Evolutionary conservation across 2,113 vertebrate species (phyloP), one percentile per base, ranked within the genome.

Genomic region (Thryonomys swinderianus): DNA sequence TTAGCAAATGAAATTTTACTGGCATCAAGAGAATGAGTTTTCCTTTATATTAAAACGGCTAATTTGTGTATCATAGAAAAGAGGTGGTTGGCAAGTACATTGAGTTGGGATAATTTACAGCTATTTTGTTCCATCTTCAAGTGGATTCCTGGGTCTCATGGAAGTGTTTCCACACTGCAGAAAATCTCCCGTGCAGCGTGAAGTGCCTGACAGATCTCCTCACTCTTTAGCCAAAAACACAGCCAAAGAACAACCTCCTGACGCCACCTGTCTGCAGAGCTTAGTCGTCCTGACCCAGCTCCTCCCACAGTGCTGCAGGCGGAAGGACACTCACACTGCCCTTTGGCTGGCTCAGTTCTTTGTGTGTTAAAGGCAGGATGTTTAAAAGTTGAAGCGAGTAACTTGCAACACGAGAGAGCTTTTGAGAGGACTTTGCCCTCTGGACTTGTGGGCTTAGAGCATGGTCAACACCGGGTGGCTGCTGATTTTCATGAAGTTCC

Each of bases 321-420:
- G 40, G 17, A 81, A 87, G 48, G 80, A 93, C 80, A 92, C 37
- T 69, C 87, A 73, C 84, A 16, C 53, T 71, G 55, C 73, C 62
- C 27, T 27, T 48, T 42, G 78, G 61, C 42, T 69, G 51, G 76
- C 16, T 85, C 53, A 53, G 7, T 30, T 80, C 93, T 91, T 87
- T 62, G 86, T 76, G 73, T 91, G 81, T 62, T 42, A 91, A 94
- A 40, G 78, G 61, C 71, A 82, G 79, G 37, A 94, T 94, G 42
- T 78, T 96, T 89, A 66, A n/a, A 93, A 92, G 88, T 71, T 92
- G 88, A 96, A 93, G 78, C 85, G 90, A 95, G 6, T 62, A 27
- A 57, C 87, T 85, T 89, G 71, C 32, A 90, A 86, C 93, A 87
- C 79, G 71, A 88, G 64, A 93, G 84, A 45, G 3, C 85, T 78